phyloP scores from a whole-genome alignment of 2,888 invertebrate genomes.

The Matsumyia berberina region DNA sequence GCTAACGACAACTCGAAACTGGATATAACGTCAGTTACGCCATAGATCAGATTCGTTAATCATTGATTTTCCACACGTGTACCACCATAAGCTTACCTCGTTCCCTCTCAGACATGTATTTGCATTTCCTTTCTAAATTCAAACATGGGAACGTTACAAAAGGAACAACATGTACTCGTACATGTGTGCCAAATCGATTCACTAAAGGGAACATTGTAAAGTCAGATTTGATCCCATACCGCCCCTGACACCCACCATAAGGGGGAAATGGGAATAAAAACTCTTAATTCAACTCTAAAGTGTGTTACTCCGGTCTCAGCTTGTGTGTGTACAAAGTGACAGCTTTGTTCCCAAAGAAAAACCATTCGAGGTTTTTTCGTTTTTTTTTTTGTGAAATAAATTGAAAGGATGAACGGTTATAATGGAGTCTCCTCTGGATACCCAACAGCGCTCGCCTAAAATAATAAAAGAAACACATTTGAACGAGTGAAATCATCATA shows the following conservation, averaged over 20 bases:
- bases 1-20: background rate
- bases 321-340: slow-evolving; percentile 19
- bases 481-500: slow-evolving; percentile 46
- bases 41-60: slow-evolving; percentile 26
- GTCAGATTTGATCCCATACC: slow-evolving; percentile 18
- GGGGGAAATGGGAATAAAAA: background rate
- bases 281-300: slow-evolving; percentile 1
- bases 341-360: slow-evolving; percentile 33
- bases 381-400: background rate
- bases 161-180: background rate
- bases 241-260: background rate
- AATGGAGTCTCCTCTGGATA: slow-evolving; percentile 31
- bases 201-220: slow-evolving; percentile 16
- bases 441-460: slow-evolving; percentile 11
- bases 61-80: slow-evolving; percentile 52
- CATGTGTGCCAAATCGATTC: slow-evolving; percentile 28
- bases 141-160: slow-evolving; percentile 13
- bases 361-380: background rate
- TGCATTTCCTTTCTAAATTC: slow-evolving; percentile 40
- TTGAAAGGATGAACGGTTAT: slow-evolving; percentile 21
- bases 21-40: background rate
- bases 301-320: background rate
- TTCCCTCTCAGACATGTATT: slow-evolving; percentile 3
- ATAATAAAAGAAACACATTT: slow-evolving; percentile 34
- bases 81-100: slow-evolving; percentile 21